These are phyloP conservation scores for Rhodinocichla rosea DNA, from an alignment of 2,113 vertebrate species.

Conservation along the genomic window DNA sequence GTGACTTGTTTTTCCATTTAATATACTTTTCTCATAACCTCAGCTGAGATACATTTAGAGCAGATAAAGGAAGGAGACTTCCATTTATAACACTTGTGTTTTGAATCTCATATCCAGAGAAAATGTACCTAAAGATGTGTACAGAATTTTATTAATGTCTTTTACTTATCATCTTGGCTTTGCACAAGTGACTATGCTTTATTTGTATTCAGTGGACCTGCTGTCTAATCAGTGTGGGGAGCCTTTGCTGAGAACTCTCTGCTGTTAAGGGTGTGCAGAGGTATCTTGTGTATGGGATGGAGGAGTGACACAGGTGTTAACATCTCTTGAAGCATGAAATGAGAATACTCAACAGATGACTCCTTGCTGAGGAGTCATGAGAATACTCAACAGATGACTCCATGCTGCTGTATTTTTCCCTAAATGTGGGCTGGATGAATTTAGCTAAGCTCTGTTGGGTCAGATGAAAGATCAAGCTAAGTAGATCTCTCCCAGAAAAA, in stretches of 20 bases:
- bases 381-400: background rate
- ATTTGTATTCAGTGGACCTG: background rate
- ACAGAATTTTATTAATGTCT: background rate
- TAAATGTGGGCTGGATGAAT: background rate
- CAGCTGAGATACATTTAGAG: background rate
- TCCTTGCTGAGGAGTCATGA: background rate
- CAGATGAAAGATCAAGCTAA: background rate
- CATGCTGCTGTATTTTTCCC: background rate
- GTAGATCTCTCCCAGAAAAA: background rate
- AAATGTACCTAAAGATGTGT: background rate
- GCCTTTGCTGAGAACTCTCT: background rate
- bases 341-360: background rate
- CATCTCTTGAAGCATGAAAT: background rate
- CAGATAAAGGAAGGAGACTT: background rate
- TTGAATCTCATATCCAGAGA: background rate
- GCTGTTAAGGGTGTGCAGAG: background rate
- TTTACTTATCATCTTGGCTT: background rate
- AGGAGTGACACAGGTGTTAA: background rate
- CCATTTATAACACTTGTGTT: background rate
- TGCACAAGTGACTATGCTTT: background rate
- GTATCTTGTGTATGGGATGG: background rate
- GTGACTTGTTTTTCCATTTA: background rate
- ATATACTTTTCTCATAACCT: background rate
- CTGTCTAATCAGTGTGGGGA: background rate
- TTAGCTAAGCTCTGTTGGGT: background rate